Evolutionary conservation across 2,888 invertebrate genomes (phyloP).

Genomic region (Epinotia nisella): DNA sequence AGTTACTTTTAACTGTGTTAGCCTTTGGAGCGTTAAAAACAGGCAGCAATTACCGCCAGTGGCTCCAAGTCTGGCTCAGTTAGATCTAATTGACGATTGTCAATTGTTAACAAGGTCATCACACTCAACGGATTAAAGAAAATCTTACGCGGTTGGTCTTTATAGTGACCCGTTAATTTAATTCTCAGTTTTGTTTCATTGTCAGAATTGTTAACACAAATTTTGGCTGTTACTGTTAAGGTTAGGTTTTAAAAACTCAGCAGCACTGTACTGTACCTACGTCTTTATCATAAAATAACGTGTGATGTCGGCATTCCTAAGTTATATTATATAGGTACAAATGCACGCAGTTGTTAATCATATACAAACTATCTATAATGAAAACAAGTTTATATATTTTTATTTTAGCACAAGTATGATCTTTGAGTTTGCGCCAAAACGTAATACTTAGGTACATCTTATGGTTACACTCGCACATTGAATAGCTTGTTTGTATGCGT

Average conservation of each 20-base stretch:
- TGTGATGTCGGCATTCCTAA: neutral
- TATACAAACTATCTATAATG: slow-evolving; percentile 16
- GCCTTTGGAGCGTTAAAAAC: slow-evolving; percentile 17
- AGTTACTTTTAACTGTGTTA: slow-evolving; percentile 7
- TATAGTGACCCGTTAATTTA: neutral
- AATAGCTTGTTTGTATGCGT: slow-evolving; percentile 26
- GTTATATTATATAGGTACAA: slow-evolving; percentile 29
- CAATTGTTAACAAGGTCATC: slow-evolving; percentile 41
- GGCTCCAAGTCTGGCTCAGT: slow-evolving; percentile 27
- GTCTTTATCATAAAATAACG: neutral
- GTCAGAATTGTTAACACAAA: too few relatives aligned
- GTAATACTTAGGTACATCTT: too few relatives aligned
- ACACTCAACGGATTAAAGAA: slow-evolving; percentile 29
- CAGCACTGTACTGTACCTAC: too few relatives aligned
- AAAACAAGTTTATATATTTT: slow-evolving; percentile 36
- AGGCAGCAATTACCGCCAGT: slow-evolving; percentile 25
- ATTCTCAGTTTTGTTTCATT: too few relatives aligned
- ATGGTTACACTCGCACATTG: slow-evolving; percentile 18
- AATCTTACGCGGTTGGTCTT: neutral
- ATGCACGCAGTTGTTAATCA: slow-evolving; percentile 32
- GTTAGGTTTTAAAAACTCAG: too few relatives aligned
- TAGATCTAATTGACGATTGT: slow-evolving; percentile 38
- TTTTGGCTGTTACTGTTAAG: too few relatives aligned
- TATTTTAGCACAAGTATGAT: slow-evolving; percentile 20
- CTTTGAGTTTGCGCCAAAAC: slow-evolving; percentile 36